Evolutionary conservation across 2,797 vertebrate genomes (phyloP).

Genomic region (Rhodeus uyekii): DNA sequence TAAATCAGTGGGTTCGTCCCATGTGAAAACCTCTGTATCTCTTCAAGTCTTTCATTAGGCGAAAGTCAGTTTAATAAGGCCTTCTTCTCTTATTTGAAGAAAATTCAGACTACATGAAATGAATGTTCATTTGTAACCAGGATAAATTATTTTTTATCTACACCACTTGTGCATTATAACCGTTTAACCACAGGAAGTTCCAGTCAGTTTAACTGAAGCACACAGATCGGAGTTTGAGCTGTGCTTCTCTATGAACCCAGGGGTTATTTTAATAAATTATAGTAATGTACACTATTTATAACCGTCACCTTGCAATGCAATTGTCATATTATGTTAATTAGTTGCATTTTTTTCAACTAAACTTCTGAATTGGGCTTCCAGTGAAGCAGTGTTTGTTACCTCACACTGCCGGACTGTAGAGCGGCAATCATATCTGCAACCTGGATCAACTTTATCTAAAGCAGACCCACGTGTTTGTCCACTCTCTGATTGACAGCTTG

Average conservation of each 20-base stretch:
- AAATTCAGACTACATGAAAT: background rate
- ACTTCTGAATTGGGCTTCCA: conserved; percentile 48
- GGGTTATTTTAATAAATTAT: background rate
- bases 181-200: too few species aligned
- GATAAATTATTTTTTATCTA: background rate
- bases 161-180: background rate
- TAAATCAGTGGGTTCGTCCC: background rate
- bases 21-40: background rate
- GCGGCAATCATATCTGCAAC: conserved; percentile 70
- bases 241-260: background rate
- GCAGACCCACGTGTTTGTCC: conserved; percentile 74
- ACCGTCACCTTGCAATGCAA: background rate
- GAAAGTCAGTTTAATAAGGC: background rate
- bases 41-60: background rate
- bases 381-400: conserved; percentile 52
- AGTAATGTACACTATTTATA: background rate
- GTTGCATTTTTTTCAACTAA: background rate
- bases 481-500: conserved; percentile 75
- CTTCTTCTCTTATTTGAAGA: background rate
- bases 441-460: conserved; percentile 70
- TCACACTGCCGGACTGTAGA: conserved; percentile 61
- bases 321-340: conserved; percentile 10
- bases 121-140: background rate
- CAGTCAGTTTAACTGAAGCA: too few species aligned
- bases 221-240: background rate